phyloP scores from a whole-genome alignment of 2,797 vertebrate species.

The Semotilus atromaculatus region DNA sequence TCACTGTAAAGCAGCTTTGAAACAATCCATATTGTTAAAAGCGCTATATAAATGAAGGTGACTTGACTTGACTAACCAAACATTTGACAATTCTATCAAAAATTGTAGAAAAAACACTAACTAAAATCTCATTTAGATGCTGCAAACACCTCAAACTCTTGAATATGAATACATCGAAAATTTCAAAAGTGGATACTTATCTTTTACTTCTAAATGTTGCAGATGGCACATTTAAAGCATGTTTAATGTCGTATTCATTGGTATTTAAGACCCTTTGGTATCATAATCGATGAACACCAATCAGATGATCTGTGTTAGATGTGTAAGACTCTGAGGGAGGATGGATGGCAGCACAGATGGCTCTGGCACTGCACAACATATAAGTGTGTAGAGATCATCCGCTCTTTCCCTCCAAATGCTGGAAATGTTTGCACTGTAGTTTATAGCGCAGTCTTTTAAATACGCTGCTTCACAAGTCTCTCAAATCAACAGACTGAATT shows the following conservation, averaged over 20 bases:
- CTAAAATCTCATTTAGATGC: background rate
- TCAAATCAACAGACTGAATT: background rate
- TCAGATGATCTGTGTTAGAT: background rate
- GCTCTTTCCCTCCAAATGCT: slow-evolving; percentile 28
- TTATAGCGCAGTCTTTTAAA: background rate
- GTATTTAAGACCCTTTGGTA: background rate
- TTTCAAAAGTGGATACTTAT: background rate
- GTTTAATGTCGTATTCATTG: background rate
- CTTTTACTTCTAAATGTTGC: background rate
- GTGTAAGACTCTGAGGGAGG: slow-evolving; percentile 36
- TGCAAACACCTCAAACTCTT: background rate
- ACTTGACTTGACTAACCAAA: too few relatives aligned
- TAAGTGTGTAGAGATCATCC: slow-evolving; percentile 52
- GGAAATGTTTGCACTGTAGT: slow-evolving; percentile 29
- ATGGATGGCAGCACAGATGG: slow-evolving; percentile 60
- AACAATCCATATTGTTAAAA: too few relatives aligned
- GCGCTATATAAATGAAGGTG: too few relatives aligned
- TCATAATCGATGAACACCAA: background rate
- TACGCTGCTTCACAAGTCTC: background rate
- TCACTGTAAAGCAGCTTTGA: too few relatives aligned
- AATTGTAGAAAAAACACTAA: too few relatives aligned
- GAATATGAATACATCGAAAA: background rate
- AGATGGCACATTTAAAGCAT: background rate
- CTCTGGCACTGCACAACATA: slow-evolving; percentile 38
- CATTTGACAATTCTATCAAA: too few relatives aligned